phyloP scores from a whole-genome alignment of 2,888 invertebrate genomes.

The Hipparchia semele region DNA sequence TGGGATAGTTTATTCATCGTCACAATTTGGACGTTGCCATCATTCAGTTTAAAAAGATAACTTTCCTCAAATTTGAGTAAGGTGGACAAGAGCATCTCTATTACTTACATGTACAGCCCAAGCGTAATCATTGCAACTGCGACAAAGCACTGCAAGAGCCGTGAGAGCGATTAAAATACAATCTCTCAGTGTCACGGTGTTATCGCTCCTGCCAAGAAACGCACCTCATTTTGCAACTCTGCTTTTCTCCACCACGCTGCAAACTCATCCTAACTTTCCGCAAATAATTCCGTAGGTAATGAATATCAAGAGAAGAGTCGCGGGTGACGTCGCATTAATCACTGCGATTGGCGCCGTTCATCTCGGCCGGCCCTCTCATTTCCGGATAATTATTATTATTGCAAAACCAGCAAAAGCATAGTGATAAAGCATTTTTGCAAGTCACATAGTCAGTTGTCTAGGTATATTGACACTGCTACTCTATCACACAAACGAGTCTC shows the following conservation, averaged over 20 bases:
- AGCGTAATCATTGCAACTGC: too few relatives aligned
- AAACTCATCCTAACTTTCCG: conserved; percentile 8
- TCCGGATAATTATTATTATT: conserved; percentile 10
- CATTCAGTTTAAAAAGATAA: too few relatives aligned
- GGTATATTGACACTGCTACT: neutral
- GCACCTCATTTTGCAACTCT: too few relatives aligned
- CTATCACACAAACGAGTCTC: neutral
- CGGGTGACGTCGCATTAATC: conserved; percentile 14
- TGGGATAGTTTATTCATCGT: too few relatives aligned
- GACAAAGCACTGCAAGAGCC: too few relatives aligned
- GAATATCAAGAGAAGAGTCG: conserved; percentile 22
- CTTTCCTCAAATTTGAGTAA: too few relatives aligned
- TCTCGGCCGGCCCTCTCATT: conserved; percentile 1
- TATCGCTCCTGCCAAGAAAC: too few relatives aligned
- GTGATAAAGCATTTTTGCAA: conserved; percentile 3
- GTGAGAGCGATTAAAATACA: too few relatives aligned
- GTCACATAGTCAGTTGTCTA: neutral
- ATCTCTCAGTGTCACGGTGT: too few relatives aligned
- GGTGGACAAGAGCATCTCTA: too few relatives aligned
- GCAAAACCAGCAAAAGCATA: conserved; percentile 12
- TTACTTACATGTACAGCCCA: too few relatives aligned
- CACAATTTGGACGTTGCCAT: too few relatives aligned
- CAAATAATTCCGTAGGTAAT: conserved; percentile 28
- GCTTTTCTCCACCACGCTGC: neutral
- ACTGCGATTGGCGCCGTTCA: conserved; percentile 9